These are phyloP conservation scores for Dicaeum eximium DNA, from an alignment of 2,113 vertebrate species.

Conservation along the genomic window DNA sequence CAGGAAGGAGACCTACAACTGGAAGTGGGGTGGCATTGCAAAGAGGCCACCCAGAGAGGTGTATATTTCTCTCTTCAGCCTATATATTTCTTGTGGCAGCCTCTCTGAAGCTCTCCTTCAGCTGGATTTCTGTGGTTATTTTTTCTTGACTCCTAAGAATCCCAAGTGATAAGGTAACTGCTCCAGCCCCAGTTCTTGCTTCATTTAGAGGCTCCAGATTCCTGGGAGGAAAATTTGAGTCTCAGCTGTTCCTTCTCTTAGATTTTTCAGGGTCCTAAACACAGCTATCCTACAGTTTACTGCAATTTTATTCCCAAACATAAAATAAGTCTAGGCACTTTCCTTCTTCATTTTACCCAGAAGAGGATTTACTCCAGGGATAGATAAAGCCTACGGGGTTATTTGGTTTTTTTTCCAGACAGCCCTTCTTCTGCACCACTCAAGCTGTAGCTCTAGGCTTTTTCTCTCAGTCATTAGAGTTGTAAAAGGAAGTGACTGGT, in stretches of 20 bases:
- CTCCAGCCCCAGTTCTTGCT: background rate
- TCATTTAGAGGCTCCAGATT: background rate
- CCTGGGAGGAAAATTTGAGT: background rate
- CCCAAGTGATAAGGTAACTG: background rate
- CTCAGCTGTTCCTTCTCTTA: background rate
- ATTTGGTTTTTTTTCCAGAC: background rate
- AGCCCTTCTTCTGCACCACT: background rate
- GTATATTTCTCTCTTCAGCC: background rate
- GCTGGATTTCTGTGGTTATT: background rate
- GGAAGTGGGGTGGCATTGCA: background rate
- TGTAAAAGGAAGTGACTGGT: slow-evolving; percentile 8
- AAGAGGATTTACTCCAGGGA: background rate
- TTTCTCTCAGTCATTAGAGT: background rate
- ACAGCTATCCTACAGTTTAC: background rate
- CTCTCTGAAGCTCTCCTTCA: background rate
- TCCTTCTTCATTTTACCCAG: background rate
- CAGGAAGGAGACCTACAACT: background rate
- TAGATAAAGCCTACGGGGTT: background rate
- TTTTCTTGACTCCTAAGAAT: background rate
- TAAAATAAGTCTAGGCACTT: background rate
- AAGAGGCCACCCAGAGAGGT: background rate
- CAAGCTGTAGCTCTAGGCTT: background rate
- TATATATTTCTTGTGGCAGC: background rate
- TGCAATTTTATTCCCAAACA: background rate
- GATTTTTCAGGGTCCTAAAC: background rate